Evolutionary conservation across 2,113 vertebrate species (phyloP).

Genomic region (Chloropsis cyanopogon): DNA sequence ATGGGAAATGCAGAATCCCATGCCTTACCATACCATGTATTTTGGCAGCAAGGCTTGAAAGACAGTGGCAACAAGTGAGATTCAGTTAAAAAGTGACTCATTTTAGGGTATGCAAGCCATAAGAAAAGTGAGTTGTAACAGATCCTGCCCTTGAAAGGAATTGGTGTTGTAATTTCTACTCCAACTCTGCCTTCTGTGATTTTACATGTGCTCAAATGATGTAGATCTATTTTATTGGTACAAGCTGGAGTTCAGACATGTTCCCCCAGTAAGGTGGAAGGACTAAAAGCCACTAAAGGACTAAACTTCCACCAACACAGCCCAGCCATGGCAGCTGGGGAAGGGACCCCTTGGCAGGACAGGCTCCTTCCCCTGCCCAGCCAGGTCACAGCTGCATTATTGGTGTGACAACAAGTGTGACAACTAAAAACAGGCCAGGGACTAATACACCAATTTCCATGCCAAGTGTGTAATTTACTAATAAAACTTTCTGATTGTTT

Average conservation of each 20-base stretch:
- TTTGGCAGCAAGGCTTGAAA: not conserved
- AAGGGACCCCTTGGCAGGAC: not conserved
- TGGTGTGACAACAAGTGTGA: not conserved
- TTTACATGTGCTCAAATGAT: not conserved
- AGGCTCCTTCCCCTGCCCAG: not conserved
- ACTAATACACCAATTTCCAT: not conserved
- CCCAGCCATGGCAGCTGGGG: rapidly evolving
- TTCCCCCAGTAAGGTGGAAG: not conserved
- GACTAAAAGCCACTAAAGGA: not conserved
- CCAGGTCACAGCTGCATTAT: rapidly evolving
- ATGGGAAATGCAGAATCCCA: not conserved
- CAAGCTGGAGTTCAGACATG: not conserved
- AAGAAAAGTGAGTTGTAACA: not conserved
- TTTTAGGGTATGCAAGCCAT: not conserved
- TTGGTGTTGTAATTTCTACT: not conserved
- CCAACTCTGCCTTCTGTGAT: not conserved
- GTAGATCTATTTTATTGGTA: not conserved
- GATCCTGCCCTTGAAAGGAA: not conserved
- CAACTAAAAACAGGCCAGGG: not conserved
- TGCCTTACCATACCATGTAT: not conserved
- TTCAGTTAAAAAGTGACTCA: not conserved
- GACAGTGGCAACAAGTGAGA: not conserved
- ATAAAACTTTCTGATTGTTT: not conserved
- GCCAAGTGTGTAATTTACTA: not conserved
- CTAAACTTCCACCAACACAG: not conserved